A percentile compares a stretch with the other conserved stretches of the same genome.
Conservation (phyloP, 2,888 invertebrate genomes). For the Timandra comae region DNA sequence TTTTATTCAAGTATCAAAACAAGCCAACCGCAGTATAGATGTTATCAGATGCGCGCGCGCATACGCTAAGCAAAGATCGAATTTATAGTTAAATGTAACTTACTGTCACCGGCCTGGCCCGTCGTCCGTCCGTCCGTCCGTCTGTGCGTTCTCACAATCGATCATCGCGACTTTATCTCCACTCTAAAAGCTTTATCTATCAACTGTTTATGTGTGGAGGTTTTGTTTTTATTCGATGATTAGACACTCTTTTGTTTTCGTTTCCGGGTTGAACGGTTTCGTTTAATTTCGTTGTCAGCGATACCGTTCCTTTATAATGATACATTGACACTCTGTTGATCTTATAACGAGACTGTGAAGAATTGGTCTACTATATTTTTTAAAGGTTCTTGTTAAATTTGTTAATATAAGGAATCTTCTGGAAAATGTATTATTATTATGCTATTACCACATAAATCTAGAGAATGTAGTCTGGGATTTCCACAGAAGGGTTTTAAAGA, state of each 20-base stretch:
- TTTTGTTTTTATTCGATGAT: slow-evolving; percentile 20
- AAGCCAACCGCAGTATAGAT: slow-evolving; percentile 31
- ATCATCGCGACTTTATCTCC: slow-evolving; percentile 63
- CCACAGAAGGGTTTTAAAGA: too few species aligned
- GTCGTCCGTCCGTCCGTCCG: too few species aligned
- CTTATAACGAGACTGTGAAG: too few species aligned
- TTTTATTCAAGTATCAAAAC: slow-evolving; percentile 48
- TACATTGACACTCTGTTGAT: too few species aligned
- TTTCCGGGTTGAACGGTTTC: slow-evolving; percentile 32
- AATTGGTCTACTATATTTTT: too few species aligned
- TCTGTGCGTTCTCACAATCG: slow-evolving; percentile 73
- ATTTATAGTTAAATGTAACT: slow-evolving; percentile 61
- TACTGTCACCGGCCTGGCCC: slow-evolving; percentile 62
- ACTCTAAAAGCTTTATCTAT: slow-evolving; percentile 68
- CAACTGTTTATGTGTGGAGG: slow-evolving; percentile 52
- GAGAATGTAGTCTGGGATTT: too few species aligned
- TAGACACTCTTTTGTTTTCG: slow-evolving; percentile 29
- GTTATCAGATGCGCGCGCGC: slow-evolving; percentile 46
- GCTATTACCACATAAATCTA: too few species aligned
- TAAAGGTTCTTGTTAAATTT: too few species aligned
- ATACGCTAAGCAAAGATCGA: slow-evolving; percentile 58
- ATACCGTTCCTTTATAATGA: too few species aligned
- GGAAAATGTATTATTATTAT: too few species aligned
- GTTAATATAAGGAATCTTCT: too few species aligned
- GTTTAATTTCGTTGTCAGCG: too few species aligned